Percentiles rank a stretch among this genome's conserved stretches.
These are phyloP conservation scores for Metacarcinus magister DNA, from an alignment of 2,888 invertebrate species.

Conservation along the genomic window DNA sequence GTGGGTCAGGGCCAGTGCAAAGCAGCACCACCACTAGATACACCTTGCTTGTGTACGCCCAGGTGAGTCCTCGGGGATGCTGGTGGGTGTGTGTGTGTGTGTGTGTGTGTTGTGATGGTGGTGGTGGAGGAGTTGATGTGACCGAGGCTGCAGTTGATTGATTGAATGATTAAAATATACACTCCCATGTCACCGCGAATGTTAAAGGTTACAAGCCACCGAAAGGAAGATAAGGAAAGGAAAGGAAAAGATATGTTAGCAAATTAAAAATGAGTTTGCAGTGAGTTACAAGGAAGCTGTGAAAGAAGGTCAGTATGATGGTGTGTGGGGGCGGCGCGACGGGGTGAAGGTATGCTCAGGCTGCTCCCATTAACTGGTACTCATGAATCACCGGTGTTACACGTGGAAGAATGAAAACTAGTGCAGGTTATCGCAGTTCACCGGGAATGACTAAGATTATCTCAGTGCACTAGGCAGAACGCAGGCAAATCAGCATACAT, in stretches of 20 bases:
- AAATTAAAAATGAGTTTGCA: neutral
- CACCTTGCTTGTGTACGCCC: slow-evolving; percentile 71
- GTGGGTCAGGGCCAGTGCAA: slow-evolving; percentile 51
- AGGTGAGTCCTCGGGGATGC: slow-evolving; percentile 57
- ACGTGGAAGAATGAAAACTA: neutral
- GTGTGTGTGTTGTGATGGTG: neutral
- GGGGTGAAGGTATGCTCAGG: neutral
- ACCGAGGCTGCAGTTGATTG: neutral
- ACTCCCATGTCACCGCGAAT: neutral
- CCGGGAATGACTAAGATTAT: neutral
- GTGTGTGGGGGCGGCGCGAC: neutral
- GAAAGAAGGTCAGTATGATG: neutral
- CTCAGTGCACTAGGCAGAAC: neutral
- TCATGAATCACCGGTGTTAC: neutral
- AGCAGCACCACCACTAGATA: slow-evolving; percentile 15
- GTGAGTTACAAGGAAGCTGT: neutral
- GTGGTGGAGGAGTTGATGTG: neutral
- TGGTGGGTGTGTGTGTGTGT: neutral
- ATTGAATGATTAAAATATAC: neutral
- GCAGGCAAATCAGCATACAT: neutral
- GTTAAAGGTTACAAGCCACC: neutral
- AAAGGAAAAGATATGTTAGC: neutral
- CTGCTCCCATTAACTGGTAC: neutral
- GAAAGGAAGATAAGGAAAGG: neutral
- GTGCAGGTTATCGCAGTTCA: neutral